Evolutionary conservation across 1,140 invertebrate species (phyloP).

Genomic region (Trypoxylus dichotomus): DNA sequence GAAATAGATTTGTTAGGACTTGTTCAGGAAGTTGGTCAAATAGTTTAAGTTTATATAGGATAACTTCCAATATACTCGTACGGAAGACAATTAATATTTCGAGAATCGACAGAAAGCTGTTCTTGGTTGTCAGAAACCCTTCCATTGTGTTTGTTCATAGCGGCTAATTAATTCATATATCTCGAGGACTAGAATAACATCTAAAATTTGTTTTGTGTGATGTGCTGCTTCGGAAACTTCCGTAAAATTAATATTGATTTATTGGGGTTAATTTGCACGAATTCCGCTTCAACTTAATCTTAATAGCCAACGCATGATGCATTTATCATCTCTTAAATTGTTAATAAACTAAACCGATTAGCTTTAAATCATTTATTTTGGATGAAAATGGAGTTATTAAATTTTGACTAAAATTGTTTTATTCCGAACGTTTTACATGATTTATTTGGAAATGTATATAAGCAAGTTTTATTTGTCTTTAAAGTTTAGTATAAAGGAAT

Average conservation of each 20-base stretch:
- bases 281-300: not conserved
- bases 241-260: slow-evolving; percentile 8
- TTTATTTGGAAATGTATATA: no score
- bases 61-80: not conserved
- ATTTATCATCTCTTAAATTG: no score
- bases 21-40: not conserved
- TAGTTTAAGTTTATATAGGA: not conserved
- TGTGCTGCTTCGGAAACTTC: not conserved
- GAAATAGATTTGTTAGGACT: not conserved
- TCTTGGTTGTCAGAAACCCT: not conserved
- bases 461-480: no score
- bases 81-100: slow-evolving; percentile 6
- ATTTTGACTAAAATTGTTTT: no score
- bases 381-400: no score
- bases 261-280: not conserved
- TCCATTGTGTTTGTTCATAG: not conserved
- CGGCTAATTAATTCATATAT: slow-evolving; percentile 19
- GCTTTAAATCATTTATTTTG: no score
- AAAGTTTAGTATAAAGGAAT: no score
- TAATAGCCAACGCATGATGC: no score
- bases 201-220: slow-evolving; percentile 16
- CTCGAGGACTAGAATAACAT: slow-evolving; percentile 7
- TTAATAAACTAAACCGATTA: no score
- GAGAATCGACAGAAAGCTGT: not conserved
- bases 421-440: no score